phyloP scores from a whole-genome alignment of 2,113 vertebrate species.

The Bubo blakistoni region DNA sequence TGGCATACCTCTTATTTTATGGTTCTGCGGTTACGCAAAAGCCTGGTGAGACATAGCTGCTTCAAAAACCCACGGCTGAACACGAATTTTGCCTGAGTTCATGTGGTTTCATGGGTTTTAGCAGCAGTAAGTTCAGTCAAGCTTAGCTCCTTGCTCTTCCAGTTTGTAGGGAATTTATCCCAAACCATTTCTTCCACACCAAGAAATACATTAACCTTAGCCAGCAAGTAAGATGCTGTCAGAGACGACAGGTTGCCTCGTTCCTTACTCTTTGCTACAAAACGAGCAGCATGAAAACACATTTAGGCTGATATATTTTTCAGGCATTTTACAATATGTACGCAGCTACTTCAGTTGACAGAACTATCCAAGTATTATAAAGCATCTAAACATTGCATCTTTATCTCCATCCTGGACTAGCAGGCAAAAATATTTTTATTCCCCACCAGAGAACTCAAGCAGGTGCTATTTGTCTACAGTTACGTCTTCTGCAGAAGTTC shows the following conservation, averaged over 20 bases:
- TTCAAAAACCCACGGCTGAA: neutral
- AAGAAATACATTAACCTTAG: constrained; percentile 10
- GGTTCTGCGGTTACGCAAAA: neutral
- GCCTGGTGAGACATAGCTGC: neutral
- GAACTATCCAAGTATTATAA: constrained; percentile 25
- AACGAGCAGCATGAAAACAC: constrained; percentile 24
- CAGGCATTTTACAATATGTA: constrained; percentile 16
- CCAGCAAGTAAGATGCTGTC: neutral
- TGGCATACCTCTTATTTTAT: neutral
- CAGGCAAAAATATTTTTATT: constrained; percentile 33
- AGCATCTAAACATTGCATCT: constrained; percentile 17
- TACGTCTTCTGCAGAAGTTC: neutral
- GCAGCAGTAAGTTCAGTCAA: neutral
- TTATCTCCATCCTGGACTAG: constrained; percentile 28
- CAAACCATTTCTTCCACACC: neutral
- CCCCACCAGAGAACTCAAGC: neutral
- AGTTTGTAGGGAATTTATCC: constrained; percentile 11
- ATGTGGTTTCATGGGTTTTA: neutral
- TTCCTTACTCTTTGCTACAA: neutral
- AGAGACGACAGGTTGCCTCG: neutral
- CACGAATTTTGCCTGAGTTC: neutral
- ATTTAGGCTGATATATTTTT: constrained; percentile 29
- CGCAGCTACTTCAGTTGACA: constrained; percentile 21
- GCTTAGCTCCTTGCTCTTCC: neutral
- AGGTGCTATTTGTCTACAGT: neutral